Conservation (phyloP, 2,888 invertebrate species). For the Andricus quercusramuli region DNA sequence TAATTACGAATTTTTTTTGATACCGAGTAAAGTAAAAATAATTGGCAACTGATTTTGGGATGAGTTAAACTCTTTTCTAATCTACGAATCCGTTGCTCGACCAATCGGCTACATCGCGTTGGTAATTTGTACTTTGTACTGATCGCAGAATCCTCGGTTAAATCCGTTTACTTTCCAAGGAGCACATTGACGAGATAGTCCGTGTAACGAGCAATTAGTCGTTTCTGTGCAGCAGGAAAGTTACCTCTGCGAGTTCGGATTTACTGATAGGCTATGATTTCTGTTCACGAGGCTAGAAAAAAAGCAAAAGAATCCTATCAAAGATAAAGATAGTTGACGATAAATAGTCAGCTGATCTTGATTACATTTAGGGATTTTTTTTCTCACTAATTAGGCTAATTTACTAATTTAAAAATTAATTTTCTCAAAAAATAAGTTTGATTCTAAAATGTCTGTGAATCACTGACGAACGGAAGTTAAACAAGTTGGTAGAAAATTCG, state of each 20-base stretch:
- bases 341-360: not conserved
- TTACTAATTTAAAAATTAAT: not conserved
- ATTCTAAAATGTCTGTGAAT: too few relatives aligned
- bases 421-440: too few relatives aligned
- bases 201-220: slow-evolving; percentile 13
- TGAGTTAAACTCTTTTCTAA: not conserved
- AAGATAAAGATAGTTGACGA: not conserved
- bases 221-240: slow-evolving; percentile 1
- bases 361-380: not conserved
- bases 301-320: not conserved
- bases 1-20: too few relatives aligned
- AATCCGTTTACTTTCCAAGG: slow-evolving; percentile 21
- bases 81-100: not conserved
- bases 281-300: not conserved
- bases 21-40: too few relatives aligned
- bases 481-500: too few relatives aligned
- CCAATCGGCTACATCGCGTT: not conserved
- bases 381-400: not conserved
- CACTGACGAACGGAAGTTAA: too few relatives aligned
- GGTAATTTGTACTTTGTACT: slow-evolving; percentile 5
- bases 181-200: slow-evolving; percentile 15
- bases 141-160: slow-evolving; percentile 14
- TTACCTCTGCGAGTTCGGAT: not conserved
- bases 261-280: slow-evolving; percentile 14
- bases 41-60: not conserved